Percentiles rank a stretch among this genome's conserved stretches.
Conservation (phyloP, 2,888 invertebrate genomes). For the Synanthedon tipuliformis region DNA sequence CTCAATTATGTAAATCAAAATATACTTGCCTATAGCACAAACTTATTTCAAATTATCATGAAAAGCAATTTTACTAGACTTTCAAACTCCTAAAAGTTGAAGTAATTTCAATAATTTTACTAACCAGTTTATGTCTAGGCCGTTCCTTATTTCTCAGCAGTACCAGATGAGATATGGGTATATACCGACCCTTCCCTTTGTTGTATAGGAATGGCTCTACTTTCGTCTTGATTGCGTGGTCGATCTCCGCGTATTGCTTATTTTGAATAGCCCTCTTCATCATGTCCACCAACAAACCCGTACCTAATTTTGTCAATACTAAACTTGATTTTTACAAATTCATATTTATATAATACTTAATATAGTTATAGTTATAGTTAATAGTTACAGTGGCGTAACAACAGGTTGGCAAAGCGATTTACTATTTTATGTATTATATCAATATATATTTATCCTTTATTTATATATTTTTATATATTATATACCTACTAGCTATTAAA, state of each 20-base stretch:
- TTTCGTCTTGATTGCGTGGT: conserved; percentile 91
- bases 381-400: too few relatives aligned
- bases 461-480: too few relatives aligned
- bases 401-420: too few relatives aligned
- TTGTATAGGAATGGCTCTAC: conserved; percentile 94
- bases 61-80: too few relatives aligned
- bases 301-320: conserved; percentile 65
- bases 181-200: conserved; percentile 89
- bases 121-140: conserved; percentile 80
- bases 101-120: conserved; percentile 10
- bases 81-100: not conserved
- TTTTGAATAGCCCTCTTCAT: conserved; percentile 92
- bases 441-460: too few relatives aligned
- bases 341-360: too few relatives aligned
- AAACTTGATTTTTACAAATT: too few relatives aligned
- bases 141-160: conserved; percentile 88
- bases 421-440: too few relatives aligned
- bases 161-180: conserved; percentile 91
- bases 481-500: too few relatives aligned
- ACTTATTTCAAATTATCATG: too few relatives aligned
- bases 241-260: conserved; percentile 91
- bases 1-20: not conserved
- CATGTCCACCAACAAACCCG: conserved; percentile 92
- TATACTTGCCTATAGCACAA: not conserved
- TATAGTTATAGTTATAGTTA: too few relatives aligned